phyloP scores from a whole-genome alignment of 2,888 invertebrate genomes.

The Chrysodeixis includens region DNA sequence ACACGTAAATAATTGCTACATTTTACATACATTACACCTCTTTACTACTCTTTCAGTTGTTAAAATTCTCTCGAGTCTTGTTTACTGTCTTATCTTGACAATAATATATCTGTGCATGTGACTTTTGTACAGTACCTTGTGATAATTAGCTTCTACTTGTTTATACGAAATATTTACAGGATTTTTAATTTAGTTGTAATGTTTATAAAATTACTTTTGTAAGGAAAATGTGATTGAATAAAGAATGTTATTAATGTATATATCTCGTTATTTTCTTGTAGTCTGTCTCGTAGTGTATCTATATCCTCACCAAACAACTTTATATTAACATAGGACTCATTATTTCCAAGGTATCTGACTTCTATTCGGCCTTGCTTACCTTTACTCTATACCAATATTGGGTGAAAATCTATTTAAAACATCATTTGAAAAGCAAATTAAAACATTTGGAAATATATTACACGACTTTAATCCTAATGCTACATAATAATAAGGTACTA shows the following conservation, averaged over 20 bases:
- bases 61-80: not conserved
- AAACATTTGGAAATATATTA: conserved; percentile 26
- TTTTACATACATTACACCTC: not conserved
- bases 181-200: conserved; percentile 66
- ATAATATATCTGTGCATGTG: not conserved
- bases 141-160: conserved; percentile 49
- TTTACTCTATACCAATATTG: not conserved
- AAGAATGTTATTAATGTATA: conserved; percentile 40
- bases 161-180: conserved; percentile 54
- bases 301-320: no score
- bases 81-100: not conserved
- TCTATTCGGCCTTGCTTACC: no score
- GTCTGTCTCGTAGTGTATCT: not conserved
- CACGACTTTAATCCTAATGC: conserved; percentile 67
- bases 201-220: conserved; percentile 58
- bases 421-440: conserved; percentile 9
- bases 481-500: conserved; percentile 54
- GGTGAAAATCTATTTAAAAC: not conserved
- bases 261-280: not conserved
- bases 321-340: no score
- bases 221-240: conserved; percentile 58
- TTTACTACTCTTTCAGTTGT: not conserved
- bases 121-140: conserved; percentile 48
- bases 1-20: not conserved
- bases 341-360: no score